Evolutionary conservation across 2,888 invertebrate genomes (phyloP), one percentile per base, ranked within the genome.

Genomic region (Eutolmus rufibarbis): DNA sequence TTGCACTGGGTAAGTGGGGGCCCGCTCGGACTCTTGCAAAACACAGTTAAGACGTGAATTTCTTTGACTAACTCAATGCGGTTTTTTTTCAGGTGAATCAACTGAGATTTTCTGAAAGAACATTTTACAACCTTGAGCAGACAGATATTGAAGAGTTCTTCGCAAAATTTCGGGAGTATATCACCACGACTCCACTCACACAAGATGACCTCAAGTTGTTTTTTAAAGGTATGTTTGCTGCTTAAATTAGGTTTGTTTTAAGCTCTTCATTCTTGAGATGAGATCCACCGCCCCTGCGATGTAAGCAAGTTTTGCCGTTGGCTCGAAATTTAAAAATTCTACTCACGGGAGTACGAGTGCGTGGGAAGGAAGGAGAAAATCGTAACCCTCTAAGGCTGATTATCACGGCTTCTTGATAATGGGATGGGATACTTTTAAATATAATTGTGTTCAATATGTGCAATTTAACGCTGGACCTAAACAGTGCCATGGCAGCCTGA

Each of bases 101-200:
- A 88, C 91, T 92, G 46, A 89, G 89, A 57, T 91, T 91, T 51
- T 89, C 90, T 74, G 90, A 89, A 4, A 87, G 89, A 3, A 89
- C 89, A 14, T 90, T 89, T 81, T 90, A 90, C 31, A 90, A 89
- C 14, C 88, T 92, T 5, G 91, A 92, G 86, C 91, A 92, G 84
- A 89, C 91, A 0, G 90, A 92, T 88, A 89, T 92, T 31, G 91
- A 91, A n/a, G 88, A 74, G 1, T 92, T 92, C 88, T 92, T 91
- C 88, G 57, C 87, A 9, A 90, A 89, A 28, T 90, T 90, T 66
- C 88, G 88, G 5, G 87, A 87, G 34, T 79, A 86, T 34, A 86
- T 89, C 66, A 88, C 86, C 34, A 28, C 74, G 16, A 74, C 87
- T 82, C 74, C 66, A 23, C 74, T 43, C 28, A 7, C 40, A 16